Conservation (phyloP, 1,140 invertebrate genomes). For the Drosophila pachea region DNA sequence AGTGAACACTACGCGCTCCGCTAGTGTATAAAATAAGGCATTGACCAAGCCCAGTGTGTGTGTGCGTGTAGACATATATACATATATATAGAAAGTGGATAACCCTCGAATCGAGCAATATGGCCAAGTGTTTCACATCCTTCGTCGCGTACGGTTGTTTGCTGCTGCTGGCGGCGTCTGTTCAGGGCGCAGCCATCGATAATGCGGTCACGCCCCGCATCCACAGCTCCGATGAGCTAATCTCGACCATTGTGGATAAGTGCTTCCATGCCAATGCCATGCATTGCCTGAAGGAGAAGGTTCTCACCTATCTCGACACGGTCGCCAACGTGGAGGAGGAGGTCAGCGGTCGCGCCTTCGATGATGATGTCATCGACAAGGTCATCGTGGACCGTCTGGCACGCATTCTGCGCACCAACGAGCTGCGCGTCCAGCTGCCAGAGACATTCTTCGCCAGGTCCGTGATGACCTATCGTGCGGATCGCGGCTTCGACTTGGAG, state of each 20-base stretch:
- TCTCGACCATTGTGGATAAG: slow-evolving; percentile 85
- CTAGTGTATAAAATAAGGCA: slow-evolving; percentile 43
- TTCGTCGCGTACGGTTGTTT: slow-evolving; percentile 75
- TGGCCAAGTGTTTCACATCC: slow-evolving; percentile 72
- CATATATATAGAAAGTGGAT: slow-evolving; percentile 34
- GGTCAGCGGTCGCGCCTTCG: slow-evolving; percentile 80
- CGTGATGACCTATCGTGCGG: slow-evolving; percentile 84
- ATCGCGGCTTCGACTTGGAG: slow-evolving; percentile 83
- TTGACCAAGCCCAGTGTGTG: too few species aligned
- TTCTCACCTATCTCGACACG: slow-evolving; percentile 86
- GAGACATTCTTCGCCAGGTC: slow-evolving; percentile 85
- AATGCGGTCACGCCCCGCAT: slow-evolving; percentile 81
- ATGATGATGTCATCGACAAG: slow-evolving; percentile 84
- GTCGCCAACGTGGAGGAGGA: slow-evolving; percentile 84
- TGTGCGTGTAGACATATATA: slow-evolving; percentile 7
- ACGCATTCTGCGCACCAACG: slow-evolving; percentile 85
- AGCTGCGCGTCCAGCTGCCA: slow-evolving; percentile 85
- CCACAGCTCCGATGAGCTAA: slow-evolving; percentile 83
- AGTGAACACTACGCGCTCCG: slow-evolving; percentile 71
- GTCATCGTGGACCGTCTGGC: slow-evolving; percentile 85
- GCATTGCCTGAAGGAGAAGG: slow-evolving; percentile 86
- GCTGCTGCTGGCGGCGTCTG: slow-evolving; percentile 71
- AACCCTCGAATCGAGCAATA: slow-evolving; percentile 15
- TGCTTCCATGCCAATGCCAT: slow-evolving; percentile 84
- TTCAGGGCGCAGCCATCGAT: slow-evolving; percentile 81